Percentiles rank a stretch among this genome's conserved stretches.
Evolutionary conservation across 2,888 invertebrate genomes (phyloP).

Genomic region (Hartigia nigra): DNA sequence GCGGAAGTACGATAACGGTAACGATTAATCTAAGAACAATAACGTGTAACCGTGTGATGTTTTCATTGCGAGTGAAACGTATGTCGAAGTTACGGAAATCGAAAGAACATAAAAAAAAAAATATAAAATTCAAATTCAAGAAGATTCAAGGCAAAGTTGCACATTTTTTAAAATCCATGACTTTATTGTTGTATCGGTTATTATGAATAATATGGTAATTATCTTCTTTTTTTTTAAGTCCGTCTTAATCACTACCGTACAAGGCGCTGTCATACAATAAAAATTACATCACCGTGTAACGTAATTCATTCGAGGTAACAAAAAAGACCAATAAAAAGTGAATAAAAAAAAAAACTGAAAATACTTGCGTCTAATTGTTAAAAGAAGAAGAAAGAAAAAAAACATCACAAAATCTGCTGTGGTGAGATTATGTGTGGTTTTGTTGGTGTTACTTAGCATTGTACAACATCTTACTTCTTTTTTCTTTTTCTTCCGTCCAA

Average conservation of each 20-base stretch:
- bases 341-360: not conserved
- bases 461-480: conserved; percentile 90
- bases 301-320: not conserved
- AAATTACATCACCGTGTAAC: too few species aligned
- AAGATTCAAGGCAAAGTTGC: too few species aligned
- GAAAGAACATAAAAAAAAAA: not conserved
- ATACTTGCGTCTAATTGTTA: not conserved
- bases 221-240: too few species aligned
- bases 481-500: conserved; percentile 98
- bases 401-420: not conserved
- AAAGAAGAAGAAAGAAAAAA: not conserved
- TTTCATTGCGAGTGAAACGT: not conserved
- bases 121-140: not conserved
- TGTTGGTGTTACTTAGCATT: conserved; percentile 57
- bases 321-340: not conserved
- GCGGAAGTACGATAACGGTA: not conserved
- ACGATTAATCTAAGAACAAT: not conserved
- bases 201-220: not conserved
- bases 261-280: too few species aligned
- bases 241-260: not conserved
- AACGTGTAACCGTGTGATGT: not conserved
- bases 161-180: too few species aligned
- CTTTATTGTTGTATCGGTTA: too few species aligned
- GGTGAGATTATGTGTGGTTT: not conserved
- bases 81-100: not conserved